A percentile compares a stretch with the other conserved stretches of the same genome.
Evolutionary conservation across 2,113 vertebrate species (phyloP).

Genomic region (Halcyon malimbica): DNA sequence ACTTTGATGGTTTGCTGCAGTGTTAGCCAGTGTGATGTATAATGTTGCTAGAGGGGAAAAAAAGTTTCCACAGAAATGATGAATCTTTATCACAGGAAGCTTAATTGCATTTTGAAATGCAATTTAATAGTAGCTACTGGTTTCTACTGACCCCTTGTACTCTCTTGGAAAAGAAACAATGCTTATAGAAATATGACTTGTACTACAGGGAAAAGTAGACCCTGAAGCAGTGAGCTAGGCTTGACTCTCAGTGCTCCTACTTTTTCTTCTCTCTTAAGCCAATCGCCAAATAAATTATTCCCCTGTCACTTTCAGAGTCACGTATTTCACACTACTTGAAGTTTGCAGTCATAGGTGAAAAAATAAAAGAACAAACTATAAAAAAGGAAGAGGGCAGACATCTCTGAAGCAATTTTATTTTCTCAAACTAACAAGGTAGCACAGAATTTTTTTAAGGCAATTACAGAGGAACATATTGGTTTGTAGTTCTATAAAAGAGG

Average conservation of each 20-base stretch:
- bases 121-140: not conserved
- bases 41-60: not conserved
- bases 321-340: not conserved
- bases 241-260: not conserved
- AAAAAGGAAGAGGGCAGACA: not conserved
- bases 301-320: not conserved
- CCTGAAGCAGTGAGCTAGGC: not conserved
- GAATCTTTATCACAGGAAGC: not conserved
- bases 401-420: conserved; percentile 5
- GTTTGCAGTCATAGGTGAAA: not conserved
- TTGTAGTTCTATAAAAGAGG: not conserved
- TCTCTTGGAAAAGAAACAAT: conserved; percentile 6
- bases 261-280: not conserved
- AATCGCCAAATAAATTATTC: conserved; percentile 14
- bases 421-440: not conserved
- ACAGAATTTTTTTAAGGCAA: not conserved
- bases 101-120: conserved; percentile 11
- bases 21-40: not conserved
- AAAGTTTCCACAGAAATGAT: conserved; percentile 3
- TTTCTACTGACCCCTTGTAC: not conserved
- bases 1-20: not conserved
- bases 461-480: not conserved
- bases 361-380: not conserved
- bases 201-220: not conserved
- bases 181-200: not conserved